Conservation (phyloP, 2,888 invertebrate genomes). For the Drosophila mayaguana region DNA sequence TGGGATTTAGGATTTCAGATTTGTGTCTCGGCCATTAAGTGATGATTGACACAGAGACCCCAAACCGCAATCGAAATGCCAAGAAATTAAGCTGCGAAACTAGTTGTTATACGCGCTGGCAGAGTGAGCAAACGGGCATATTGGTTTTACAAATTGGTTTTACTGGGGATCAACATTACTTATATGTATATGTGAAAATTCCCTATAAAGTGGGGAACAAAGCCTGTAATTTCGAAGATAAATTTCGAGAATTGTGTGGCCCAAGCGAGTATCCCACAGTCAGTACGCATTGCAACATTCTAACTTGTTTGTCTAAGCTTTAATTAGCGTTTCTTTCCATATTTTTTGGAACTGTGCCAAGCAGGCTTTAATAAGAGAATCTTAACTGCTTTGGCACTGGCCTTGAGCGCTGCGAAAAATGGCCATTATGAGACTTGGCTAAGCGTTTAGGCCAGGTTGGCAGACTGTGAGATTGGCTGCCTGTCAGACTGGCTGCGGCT, state of each 20-base stretch:
- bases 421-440: slow-evolving; percentile 30
- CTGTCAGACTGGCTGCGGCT: slow-evolving; percentile 20
- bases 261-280: background rate
- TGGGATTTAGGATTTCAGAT: slow-evolving; percentile 22
- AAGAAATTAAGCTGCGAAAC: slow-evolving; percentile 33
- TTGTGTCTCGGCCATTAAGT: slow-evolving; percentile 47
- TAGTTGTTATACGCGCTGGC: slow-evolving; percentile 19
- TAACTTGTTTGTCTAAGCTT: slow-evolving; percentile 2
- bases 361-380: slow-evolving; percentile 65
- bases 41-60: slow-evolving; percentile 56
- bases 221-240: too few relatives aligned
- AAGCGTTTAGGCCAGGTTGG: slow-evolving; percentile 9
- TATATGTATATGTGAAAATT: too few relatives aligned
- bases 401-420: slow-evolving; percentile 68
- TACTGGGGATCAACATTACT: too few relatives aligned
- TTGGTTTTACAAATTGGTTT: background rate
- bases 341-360: slow-evolving; percentile 53
- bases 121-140: background rate
- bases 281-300: background rate
- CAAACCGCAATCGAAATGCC: slow-evolving; percentile 23
- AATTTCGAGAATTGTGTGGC: background rate
- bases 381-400: slow-evolving; percentile 61
- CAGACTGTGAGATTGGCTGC: background rate
- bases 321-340: slow-evolving; percentile 1
- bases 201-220: too few relatives aligned